Evolutionary conservation across 2,888 invertebrate genomes (phyloP), one percentile per base, ranked within the genome.

Genomic region (Agriopis aurantiaria): DNA sequence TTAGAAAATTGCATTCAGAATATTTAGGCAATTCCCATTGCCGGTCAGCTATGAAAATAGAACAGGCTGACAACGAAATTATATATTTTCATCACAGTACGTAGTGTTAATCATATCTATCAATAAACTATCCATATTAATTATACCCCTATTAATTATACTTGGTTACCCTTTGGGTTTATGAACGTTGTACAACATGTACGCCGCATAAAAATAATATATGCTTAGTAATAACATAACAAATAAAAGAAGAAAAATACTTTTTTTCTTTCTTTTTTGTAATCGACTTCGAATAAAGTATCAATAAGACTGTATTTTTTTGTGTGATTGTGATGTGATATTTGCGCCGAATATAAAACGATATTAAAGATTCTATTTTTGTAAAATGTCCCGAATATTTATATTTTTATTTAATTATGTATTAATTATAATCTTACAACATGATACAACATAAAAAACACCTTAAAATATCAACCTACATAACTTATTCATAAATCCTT

Each of bases 31-130:
- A 6, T 41, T 41, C 8, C 6, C 6, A 41, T 43, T 10, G 8
- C 8, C 8, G 43, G 9, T 8, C 43, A 9, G 43, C 1, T 10
- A 43, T 10, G 43, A 10, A 5, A 43, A 9, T 43, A 9, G 9
- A 43, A 14, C 6, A 10, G 2, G 14, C 43, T 8, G 12, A 55
- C 41, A n/a, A 43, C 43, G 17, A 43, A 56, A 9, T 56, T 43
- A 56, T 33, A 11, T 14, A 57, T 6, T 43, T 51, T 52, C 49
- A 77, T 77, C 59, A 72, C 45, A 69, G 55, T 40, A 55, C n/a
- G n/a, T 10, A 10, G 8, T 58, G 17, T 12, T 14, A 46, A 17
- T 5, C 6, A 5, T 11, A 45, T 45, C 11, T 57, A 46, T 48
- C 23, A n/a, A 33, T n/a, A 12, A 46, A 46, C 9, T 8, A 58